phyloP scores from a whole-genome alignment of 30 jellyfish, hydroid and myxozoan genomes.

The Mastigias papua region DNA sequence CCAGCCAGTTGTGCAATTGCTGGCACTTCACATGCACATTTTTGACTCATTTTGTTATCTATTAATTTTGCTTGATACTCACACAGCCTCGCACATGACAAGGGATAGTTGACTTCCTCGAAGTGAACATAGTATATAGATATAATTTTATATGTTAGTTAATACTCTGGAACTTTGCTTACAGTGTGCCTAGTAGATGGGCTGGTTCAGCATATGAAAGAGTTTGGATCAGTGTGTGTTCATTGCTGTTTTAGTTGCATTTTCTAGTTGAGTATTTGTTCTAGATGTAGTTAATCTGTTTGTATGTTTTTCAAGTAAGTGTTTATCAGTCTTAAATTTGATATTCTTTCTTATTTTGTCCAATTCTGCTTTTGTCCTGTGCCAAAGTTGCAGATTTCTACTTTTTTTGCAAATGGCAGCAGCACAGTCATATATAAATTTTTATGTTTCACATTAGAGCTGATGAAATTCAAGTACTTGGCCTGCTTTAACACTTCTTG shows the following conservation, averaged over 20 bases:
- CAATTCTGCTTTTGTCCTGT: neutral
- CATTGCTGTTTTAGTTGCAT: neutral
- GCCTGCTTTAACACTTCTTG: too few species aligned
- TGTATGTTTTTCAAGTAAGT: neutral
- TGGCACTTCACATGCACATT: too few species aligned
- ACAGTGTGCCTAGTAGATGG: neutral
- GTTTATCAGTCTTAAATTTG: neutral
- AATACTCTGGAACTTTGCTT: neutral
- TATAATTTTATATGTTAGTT: too few species aligned
- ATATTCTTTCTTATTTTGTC: neutral
- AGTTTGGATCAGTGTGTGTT: neutral
- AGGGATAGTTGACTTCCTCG: too few species aligned
- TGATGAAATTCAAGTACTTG: too few species aligned
- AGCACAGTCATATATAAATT: too few species aligned
- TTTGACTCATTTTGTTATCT: too few species aligned
- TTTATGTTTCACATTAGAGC: too few species aligned
- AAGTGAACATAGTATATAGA: too few species aligned
- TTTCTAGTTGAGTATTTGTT: neutral
- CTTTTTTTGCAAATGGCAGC: neutral
- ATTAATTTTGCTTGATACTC: too few species aligned
- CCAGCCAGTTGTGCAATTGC: too few species aligned
- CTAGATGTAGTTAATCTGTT: neutral
- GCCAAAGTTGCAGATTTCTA: neutral
- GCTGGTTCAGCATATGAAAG: neutral
- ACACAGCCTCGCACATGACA: too few species aligned